These are phyloP conservation scores for Myanophis thanlyinensis DNA, from an alignment of 2,113 vertebrate genomes.

Conservation along the genomic window DNA sequence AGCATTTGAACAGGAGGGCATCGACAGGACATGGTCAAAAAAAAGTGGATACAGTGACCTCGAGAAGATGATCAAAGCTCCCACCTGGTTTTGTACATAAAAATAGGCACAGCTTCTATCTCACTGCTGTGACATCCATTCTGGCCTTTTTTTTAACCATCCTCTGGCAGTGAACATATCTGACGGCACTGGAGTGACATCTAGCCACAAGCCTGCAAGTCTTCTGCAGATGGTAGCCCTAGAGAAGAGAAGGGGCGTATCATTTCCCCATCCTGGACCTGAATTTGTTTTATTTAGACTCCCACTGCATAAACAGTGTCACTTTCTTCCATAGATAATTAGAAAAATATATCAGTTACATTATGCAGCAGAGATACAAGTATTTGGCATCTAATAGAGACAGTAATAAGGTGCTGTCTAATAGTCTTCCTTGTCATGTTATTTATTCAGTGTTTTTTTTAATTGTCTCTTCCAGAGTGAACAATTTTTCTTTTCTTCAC, in stretches of 20 bases:
- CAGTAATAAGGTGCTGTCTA: background rate
- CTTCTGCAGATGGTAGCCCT: background rate
- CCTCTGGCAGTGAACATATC: background rate
- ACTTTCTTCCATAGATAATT: background rate
- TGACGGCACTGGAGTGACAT: background rate
- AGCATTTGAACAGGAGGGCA: background rate
- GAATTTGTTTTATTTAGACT: background rate
- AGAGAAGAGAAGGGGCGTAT: background rate
- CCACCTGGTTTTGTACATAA: background rate
- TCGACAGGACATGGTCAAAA: background rate
- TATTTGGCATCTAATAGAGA: background rate
- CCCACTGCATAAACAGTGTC: background rate
- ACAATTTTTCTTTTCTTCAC: background rate
- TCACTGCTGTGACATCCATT: background rate
- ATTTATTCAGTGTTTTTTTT: background rate
- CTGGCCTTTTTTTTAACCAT: background rate
- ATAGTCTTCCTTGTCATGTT: background rate
- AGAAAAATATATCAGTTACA: background rate
- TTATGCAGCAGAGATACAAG: background rate
- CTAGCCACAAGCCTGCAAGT: background rate
- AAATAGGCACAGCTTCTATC: background rate
- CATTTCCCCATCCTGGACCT: background rate
- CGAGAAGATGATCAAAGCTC: background rate
- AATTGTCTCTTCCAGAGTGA: background rate
- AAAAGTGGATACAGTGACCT: background rate